Evolutionary conservation across 2,113 vertebrate species (phyloP), one percentile per base, ranked within the genome.

Genomic region (Rhinichthys klamathensis): DNA sequence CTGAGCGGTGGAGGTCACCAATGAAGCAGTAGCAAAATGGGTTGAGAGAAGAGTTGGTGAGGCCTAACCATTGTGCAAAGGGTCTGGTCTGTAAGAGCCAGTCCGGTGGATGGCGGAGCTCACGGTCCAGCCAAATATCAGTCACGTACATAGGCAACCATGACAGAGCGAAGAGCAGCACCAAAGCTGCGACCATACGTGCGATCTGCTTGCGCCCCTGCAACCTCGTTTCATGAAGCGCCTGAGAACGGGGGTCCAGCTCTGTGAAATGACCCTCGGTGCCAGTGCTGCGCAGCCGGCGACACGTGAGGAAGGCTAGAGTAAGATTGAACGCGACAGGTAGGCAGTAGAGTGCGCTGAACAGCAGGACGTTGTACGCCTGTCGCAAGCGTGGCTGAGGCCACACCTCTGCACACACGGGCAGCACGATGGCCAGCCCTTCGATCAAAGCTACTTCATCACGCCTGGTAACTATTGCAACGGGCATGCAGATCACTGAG

Each of bases 21-120:
- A 94, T 91, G 83, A 94, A 93, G 80, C 93, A 94, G 85, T 94
- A 94, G 80, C 93, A 94, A 2, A 94, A 89, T 0, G 93, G 93
- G 73, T 94, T 94, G 25, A 94, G 91, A 18, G 92, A 90, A 0
- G 93, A 94, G 60, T 94, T 94, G 83, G 92, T 94, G 11, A 94
- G 90, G 41, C 93, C 93, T 27, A 94, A 82, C 93, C 93, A 94
- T 41, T 93, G 92, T 30, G 91, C 92, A 77, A 93, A 94, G 3
- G 92, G 92, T 65, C 92, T 87, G 3, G 88, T 67, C 35, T 93
- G 91, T 12, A 93, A 83, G 7, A 94, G 88, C 92, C 92, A 92
- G 16, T 90, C 8, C 82, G 84, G 10, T 90, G 86, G 89, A 92
- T 91, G 74, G 91, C 88, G 32, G 91, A 93, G 67, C 49, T 83